Base-by-base conservation (phyloP, 2,797 vertebrate species). In the Hafferia zeledoni region DNA sequence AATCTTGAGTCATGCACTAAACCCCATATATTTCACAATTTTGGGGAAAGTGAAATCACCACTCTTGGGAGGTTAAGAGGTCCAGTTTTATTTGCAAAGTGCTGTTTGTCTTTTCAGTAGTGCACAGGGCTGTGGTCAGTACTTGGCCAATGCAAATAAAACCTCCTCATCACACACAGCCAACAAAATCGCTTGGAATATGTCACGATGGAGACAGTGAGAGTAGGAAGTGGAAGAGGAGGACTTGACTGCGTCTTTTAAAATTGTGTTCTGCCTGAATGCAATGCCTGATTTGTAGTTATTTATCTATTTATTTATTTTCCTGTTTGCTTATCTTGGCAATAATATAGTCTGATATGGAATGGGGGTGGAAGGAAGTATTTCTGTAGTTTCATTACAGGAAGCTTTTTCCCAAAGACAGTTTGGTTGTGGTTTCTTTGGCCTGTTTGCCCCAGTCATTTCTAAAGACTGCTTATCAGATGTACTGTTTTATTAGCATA, bases 41-140 rank as follows among this genome's bases (percentile, higher is more conserved):
- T 78, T 83, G 65, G 55, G 50, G 83, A 88, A 92, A 92, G 68
- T 95, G 89, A 95, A 93, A 90, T 96, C 94, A 96, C 76, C 28
- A 69, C 94, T 90, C 94, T 47, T 90, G 95, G 93, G 93, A 94
- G 57, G 47, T 81, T 68, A 78, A 78, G 86, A 90, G 35, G 35
- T 81, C 65, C 50, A 75, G 1, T 91, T 91, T 78, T 85, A 83
- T 83, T 93, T 88, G 85, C 50, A 47, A 71, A 91, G 31, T 81
- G 50, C 17, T 93, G 9, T 91, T 94, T 94, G 57, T 78, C n/a
- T 96, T 94, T 85, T 94, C 79, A 86, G 59, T 90, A 85, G 49
- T 88, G 85, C 72, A 91, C 14, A 81, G 85, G 82, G 71, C 43
- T 94, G 72, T 69, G 65, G 79, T 88, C 69, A 6, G 35, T 88